phyloP scores from a whole-genome alignment of 2,888 invertebrate species.

The Eupithecia dodoneata region DNA sequence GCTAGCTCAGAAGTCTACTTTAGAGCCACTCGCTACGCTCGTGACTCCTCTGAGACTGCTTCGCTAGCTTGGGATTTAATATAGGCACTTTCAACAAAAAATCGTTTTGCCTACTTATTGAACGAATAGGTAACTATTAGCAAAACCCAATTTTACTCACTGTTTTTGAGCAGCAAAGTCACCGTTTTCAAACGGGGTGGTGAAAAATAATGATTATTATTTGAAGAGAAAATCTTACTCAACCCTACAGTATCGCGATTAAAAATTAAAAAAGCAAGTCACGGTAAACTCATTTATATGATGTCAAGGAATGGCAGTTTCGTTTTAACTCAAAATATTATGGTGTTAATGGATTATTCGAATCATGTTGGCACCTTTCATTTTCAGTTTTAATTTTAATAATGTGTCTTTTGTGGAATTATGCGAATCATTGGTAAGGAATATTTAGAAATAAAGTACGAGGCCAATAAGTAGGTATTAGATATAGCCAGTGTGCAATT shows the following conservation, averaged over 20 bases:
- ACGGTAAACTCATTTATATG: slow-evolving; percentile 74
- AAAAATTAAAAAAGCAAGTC: slow-evolving; percentile 64
- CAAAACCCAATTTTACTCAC: too few species aligned
- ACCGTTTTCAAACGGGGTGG: too few species aligned
- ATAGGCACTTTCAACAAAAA: too few species aligned
- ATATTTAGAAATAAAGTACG: background rate
- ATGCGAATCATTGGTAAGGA: background rate
- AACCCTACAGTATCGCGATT: slow-evolving; percentile 15
- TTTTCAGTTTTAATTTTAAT: slow-evolving; percentile 16
- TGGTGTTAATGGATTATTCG: slow-evolving; percentile 67
- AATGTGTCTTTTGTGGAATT: slow-evolving; percentile 8
- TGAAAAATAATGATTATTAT: background rate
- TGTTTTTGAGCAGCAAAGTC: too few species aligned
- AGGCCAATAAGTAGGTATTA: too few species aligned
- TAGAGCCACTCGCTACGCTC: too few species aligned
- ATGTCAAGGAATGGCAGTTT: slow-evolving; percentile 74
- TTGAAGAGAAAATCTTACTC: background rate
- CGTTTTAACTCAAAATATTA: slow-evolving; percentile 76
- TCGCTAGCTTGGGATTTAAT: too few species aligned
- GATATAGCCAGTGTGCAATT: too few species aligned
- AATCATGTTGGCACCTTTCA: slow-evolving; percentile 3
- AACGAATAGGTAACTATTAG: too few species aligned
- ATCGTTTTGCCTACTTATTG: too few species aligned
- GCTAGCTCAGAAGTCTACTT: too few species aligned
- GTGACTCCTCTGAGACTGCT: too few species aligned